These are phyloP conservation scores for Turdus rufiventris DNA, from an alignment of 2,113 vertebrate genomes.

Conservation along the genomic window DNA sequence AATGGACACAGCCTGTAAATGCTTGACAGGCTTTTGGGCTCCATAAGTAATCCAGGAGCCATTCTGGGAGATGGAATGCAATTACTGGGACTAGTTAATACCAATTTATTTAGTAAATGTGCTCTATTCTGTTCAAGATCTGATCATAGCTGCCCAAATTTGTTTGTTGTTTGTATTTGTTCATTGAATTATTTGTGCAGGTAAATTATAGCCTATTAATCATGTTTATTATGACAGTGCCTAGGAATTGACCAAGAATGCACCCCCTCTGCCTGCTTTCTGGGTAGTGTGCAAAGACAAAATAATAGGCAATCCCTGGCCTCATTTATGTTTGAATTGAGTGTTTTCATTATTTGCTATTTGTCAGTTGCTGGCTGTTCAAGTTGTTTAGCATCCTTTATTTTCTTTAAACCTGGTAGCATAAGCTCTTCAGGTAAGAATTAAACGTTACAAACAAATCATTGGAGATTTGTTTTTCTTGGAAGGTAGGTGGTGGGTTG, in stretches of 20 bases:
- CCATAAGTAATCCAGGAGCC: slow-evolving; percentile 38
- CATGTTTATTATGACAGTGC: slow-evolving; percentile 54
- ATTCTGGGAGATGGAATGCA: slow-evolving; percentile 51
- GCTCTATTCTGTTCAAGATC: slow-evolving; percentile 44
- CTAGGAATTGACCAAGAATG: slow-evolving; percentile 40
- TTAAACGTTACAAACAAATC: slow-evolving; percentile 25
- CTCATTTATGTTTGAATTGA: slow-evolving; percentile 54
- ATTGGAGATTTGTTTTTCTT: neutral
- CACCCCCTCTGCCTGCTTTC: slow-evolving; percentile 10
- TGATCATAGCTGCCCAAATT: slow-evolving; percentile 13
- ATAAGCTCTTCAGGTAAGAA: slow-evolving; percentile 24
- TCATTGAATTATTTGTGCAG: slow-evolving; percentile 59
- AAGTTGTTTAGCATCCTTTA: slow-evolving; percentile 38
- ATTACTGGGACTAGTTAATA: slow-evolving; percentile 47
- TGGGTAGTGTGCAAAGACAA: slow-evolving; percentile 20
- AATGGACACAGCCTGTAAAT: slow-evolving; percentile 34
- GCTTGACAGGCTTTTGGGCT: slow-evolving; percentile 24
- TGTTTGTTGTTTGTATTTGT: slow-evolving; percentile 52
- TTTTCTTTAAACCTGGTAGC: slow-evolving; percentile 17
- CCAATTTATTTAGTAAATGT: slow-evolving; percentile 52
- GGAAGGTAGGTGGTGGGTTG: slow-evolving; percentile 23
- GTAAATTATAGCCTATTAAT: slow-evolving; percentile 63
- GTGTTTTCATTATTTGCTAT: slow-evolving; percentile 63
- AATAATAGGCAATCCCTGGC: slow-evolving; percentile 50
- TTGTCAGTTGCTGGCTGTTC: slow-evolving; percentile 27